Conservation (phyloP, 2,888 invertebrate genomes). For the Lysandra bellargus region DNA sequence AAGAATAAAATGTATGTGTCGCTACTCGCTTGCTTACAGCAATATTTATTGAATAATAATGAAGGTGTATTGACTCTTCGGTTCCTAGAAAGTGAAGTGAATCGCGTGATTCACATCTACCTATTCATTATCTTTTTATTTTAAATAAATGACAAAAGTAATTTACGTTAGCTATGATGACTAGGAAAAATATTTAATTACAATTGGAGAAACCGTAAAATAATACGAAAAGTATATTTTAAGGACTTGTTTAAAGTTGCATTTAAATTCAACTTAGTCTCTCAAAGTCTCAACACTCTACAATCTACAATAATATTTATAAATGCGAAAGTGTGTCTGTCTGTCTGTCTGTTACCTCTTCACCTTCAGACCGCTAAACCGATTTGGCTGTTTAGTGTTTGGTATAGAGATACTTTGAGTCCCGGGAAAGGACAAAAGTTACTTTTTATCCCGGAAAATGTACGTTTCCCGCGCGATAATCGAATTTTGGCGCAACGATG, state of each 20-base stretch:
- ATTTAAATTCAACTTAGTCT: background rate
- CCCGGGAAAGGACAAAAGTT: background rate
- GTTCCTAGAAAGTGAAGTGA: constrained; percentile 27
- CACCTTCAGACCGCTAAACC: too few relatives aligned
- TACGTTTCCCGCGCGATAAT: too few relatives aligned
- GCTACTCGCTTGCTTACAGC: background rate
- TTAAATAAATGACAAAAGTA: constrained; percentile 11
- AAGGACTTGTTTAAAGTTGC: background rate
- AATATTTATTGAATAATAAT: constrained; percentile 23
- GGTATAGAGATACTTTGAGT: too few relatives aligned
- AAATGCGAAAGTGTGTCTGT: too few relatives aligned
- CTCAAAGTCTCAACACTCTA: background rate
- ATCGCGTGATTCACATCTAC: constrained; percentile 27
- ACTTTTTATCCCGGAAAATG: background rate
- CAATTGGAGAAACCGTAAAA: background rate
- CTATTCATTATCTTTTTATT: constrained; percentile 29
- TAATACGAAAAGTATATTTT: background rate
- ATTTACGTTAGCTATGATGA: constrained; percentile 9
- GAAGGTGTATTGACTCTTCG: constrained; percentile 14
- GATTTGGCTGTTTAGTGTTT: too few relatives aligned
- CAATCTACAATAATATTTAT: too few relatives aligned
- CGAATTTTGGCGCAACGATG: too few relatives aligned
- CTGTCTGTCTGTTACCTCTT: too few relatives aligned
- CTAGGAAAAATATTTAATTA: background rate
- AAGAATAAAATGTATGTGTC: background rate